Evolutionary conservation across 2,113 vertebrate species (phyloP), one percentile per base, ranked within the genome.

Genomic region (Pseudopipra pipra): DNA sequence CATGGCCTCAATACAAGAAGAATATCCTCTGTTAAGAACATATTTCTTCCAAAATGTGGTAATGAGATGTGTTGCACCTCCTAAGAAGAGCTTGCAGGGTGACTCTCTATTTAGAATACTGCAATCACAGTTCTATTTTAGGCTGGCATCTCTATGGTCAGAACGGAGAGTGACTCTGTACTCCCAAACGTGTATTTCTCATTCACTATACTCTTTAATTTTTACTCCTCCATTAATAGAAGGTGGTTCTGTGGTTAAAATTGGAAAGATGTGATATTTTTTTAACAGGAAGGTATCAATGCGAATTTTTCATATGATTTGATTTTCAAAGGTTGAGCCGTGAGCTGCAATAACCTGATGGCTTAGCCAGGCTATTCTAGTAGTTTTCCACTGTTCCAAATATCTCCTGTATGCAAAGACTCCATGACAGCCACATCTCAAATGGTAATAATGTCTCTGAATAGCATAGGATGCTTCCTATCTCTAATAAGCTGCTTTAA

Each of bases 1-100:
- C 93, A 96, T 97, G 90, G 93, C 94, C 97, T 97, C 84, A 72
- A 97, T 97, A 97, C 93, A 96, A 93, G 93, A 97, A 97, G 95
- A 97, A 97, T 97, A 97, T 96, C 94, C 94, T 97, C 90, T 89
- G 94, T 96, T 96, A 97, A 92, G 96, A 93, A 95, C 91, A 78
- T 97, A 95, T 96, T 97, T 97, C 80, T 97, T 95, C 91, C 94
- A 84, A 97, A 97, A 95, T 89, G 93, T 97, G 95, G 88, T 96
- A 97, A 96, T 96, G 83, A 98, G 92, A 96, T 95, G 92, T 96
- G 95, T 94, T 97, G 83, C 85, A 93, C 91, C 87, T 97, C 90
- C 86, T 88, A 93, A 97, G 96, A 96, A 93, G 96, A 93, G 94
- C 81, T 96, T 96, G 95, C 95, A 95, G 63, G 84, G 94, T 96